Base-by-base conservation (phyloP, 1,140 invertebrate genomes). In the Tetramorium simillimum region DNA sequence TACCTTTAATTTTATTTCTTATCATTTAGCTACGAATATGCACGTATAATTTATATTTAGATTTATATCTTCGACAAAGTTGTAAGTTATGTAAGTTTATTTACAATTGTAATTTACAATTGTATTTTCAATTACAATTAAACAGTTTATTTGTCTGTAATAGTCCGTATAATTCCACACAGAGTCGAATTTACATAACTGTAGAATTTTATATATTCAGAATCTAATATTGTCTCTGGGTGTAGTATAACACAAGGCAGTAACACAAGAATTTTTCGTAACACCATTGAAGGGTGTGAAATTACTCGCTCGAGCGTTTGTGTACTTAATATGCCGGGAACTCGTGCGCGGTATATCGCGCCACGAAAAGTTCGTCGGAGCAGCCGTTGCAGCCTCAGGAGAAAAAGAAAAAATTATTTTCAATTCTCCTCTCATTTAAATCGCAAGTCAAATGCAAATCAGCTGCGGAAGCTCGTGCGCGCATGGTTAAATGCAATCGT, bases 391-490 rank as follows among this genome's bases (percentile, higher is more conserved):
- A 51, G 33, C 16, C 56, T 49, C 80, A 2, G 14, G 24, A 82
- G 67, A 73, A 73, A 84, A 73, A 75, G n/a, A 1, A 84, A 73
- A 40, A 84, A 84, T 49, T 56, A 14, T n/a, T 43, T 75, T 75
- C 53, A 60, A 73, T 84, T 84, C 28, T 40, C 46, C 40, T 37
- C 56, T 73, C 69, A 60, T 62, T 84, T 60, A 63, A 84, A 84
- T 60, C 43, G 53, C 18, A 46, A 75, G 46, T 62, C 40, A 73
- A 84, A 84, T 84, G 53, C 69, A 75, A 84, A 84, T 84, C 18
- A 84, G n/a, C 28, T 24, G 43, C 40, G 7, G 49, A 72, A 72
- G 40, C 53, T 72, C 51, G 51, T 12, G 33, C 33, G 5, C 21
- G 14, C 60, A 46, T 33, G 63, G 4, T 69, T 43, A 53, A 56